Base-by-base conservation (phyloP, 1,140 invertebrate genomes). In the Notospermus geniculatus region DNA sequence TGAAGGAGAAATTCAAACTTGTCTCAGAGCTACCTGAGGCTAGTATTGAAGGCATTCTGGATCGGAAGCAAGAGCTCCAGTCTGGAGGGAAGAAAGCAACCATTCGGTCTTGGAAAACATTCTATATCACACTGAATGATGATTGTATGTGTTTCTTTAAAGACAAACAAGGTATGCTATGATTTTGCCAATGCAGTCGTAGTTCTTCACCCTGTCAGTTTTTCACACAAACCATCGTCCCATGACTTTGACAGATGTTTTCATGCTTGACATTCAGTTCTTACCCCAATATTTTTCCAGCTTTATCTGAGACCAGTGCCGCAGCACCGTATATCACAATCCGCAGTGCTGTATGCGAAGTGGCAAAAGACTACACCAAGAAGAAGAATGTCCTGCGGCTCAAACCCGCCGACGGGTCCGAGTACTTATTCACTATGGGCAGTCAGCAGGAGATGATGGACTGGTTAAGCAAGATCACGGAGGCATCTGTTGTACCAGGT, bases 111-210 rank as follows among this genome's bases (percentile, higher is more conserved):
- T 98, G 96, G 96, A 96, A 96, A 72, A 88, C 87, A 54, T 95
- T 91, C 80, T 96, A 97, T 77, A 93, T 92, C 2, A 95, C 98
- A 29, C 83, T 98, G 1, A 98, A 94, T 76, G 95, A 95, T 0
- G 95, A 99, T 78, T 80, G 98, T 61, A 82, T 99, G 25, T 98
- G 95, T 82, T 98, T 99, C 88, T 99, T 98, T 84, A 93, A 95
- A 76, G 95, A 97, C 76, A 89, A 91, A 71, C 88, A 90, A 63
- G 93, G 95, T 84, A 69, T 36, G 66, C 29, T 62, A 25, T 43
- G 19, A 50, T 7, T 4, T 50, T 7, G 19, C 4, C 4, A 50
- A 7, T 50, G 19, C n/a, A 5, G 4, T n/a, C 19, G 4, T 50
- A n/a, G n/a, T n/a, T n/a, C n/a, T n/a, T n/a, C n/a, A n/a, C n/a